Conservation (phyloP, 2,888 invertebrate species). For the Dynastes grantii region DNA sequence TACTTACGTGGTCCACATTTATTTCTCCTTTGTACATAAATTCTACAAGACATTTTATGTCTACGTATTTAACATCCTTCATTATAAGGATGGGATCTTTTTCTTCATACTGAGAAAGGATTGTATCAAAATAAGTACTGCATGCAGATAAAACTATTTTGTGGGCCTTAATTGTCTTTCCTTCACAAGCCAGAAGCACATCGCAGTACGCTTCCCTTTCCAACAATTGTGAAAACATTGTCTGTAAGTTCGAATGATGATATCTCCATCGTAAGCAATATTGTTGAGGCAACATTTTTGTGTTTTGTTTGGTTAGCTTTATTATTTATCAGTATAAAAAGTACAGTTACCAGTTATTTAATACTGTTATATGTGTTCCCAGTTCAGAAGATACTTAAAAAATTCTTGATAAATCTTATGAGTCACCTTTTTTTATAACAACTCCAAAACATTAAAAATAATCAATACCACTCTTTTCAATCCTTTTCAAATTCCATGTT, state of each 20-base stretch:
- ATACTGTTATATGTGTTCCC: slow-evolving; percentile 48
- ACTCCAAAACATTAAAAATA: slow-evolving; percentile 68
- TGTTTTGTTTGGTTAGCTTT: slow-evolving; percentile 57
- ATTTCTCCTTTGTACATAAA: slow-evolving; percentile 98
- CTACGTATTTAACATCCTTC: slow-evolving; percentile 92
- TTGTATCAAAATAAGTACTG: slow-evolving; percentile 91
- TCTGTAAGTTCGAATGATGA: slow-evolving; percentile 92
- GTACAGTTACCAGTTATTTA: slow-evolving; percentile 51
- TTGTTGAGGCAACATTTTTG: slow-evolving; percentile 86
- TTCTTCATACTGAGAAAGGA: slow-evolving; percentile 87
- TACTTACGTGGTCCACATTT: slow-evolving; percentile 92
- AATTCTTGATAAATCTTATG: slow-evolving; percentile 57
- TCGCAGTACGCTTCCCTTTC: slow-evolving; percentile 92
- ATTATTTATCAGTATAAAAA: slow-evolving; percentile 42
- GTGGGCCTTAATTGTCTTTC: slow-evolving; percentile 84
- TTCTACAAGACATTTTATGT: slow-evolving; percentile 91
- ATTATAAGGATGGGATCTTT: slow-evolving; percentile 88
- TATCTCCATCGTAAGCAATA: slow-evolving; percentile 95
- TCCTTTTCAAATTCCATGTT: slow-evolving; percentile 62
- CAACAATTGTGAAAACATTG: slow-evolving; percentile 89
- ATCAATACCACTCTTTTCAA: slow-evolving; percentile 66
- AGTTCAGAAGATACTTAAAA: slow-evolving; percentile 40
- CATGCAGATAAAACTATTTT: slow-evolving; percentile 93
- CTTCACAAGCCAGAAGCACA: slow-evolving; percentile 92
- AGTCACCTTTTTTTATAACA: slow-evolving; percentile 65